These are phyloP conservation scores for Morelia viridis DNA, from an alignment of 2,797 vertebrate genomes.

Conservation along the genomic window DNA sequence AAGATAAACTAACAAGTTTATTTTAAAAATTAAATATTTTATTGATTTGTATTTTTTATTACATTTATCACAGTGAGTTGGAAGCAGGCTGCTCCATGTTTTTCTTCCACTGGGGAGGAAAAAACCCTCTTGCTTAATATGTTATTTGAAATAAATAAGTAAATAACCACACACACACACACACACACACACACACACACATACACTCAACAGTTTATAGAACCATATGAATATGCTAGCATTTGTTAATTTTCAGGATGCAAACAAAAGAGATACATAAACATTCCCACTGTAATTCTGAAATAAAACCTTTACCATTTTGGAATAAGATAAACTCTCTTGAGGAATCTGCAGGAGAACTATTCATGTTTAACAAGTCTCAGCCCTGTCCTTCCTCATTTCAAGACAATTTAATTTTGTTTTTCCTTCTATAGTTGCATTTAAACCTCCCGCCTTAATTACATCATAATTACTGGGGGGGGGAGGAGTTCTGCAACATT, in stretches of 20 bases:
- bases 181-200: no score
- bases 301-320: not conserved
- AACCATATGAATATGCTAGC: not conserved
- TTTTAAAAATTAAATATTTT: constrained; percentile 52
- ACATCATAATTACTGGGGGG: constrained; percentile 18
- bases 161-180: no score
- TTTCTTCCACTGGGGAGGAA: constrained; percentile 21
- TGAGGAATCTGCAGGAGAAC: not conserved
- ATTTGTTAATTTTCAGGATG: not conserved
- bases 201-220: not conserved
- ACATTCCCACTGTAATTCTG: not conserved
- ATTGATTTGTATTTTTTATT: constrained; percentile 52
- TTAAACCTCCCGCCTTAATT: not conserved
- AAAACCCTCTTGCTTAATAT: not conserved
- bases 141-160: not conserved
- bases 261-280: not conserved
- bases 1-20: constrained; percentile 39
- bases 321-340: constrained; percentile 17
- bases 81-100: not conserved
- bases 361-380: constrained; percentile 31
- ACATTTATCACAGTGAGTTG: constrained; percentile 32
- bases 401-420: constrained; percentile 34
- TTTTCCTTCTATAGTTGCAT: not conserved
- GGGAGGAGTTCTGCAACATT: constrained; percentile 61
- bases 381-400: constrained; percentile 29